Base-by-base conservation (phyloP, 2,797 vertebrate genomes). In the Buphagus erythrorhynchus region DNA sequence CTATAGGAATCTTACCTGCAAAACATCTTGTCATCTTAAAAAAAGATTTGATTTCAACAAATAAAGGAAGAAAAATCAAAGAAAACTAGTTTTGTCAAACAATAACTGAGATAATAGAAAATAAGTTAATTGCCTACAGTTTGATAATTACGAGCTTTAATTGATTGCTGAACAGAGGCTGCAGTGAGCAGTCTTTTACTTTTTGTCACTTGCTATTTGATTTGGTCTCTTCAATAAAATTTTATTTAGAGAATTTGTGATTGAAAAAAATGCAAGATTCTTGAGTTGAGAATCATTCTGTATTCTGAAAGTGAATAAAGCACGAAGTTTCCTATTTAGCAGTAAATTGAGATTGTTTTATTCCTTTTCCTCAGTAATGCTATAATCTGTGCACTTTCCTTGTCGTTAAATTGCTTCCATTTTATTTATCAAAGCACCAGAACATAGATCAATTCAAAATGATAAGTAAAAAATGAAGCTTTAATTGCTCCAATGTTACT, bases 221-320 rank as follows among this genome's bases (percentile, higher is more conserved):
- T 90, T 72, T 86, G 25, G 73, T 71, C 48, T 35, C 80, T 71
- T 90, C 71, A 86, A 82, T 92, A 72, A 46, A 88, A 95, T 93
- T 90, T 89, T 81, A 88, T 54, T 94, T 82, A 95, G 43, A 86
- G 54, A 95, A 75, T 86, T 31, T 84, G 31, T 94, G 80, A 90
- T 78, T 94, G 66, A 81, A 80, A 31, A 88, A 66, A 87, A 76
- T 46, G 7, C 13, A 89, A 68, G 13, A 85, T 49, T 48, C 69
- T 92, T 75, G 19, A 46, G 5, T 29, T 79, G 17, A 66, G 52
- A 85, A 84, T 33, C 7, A 49, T 73, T 88, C 82, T 46, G 29
- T 74, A 65, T 42, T 88, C 13, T 45, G 36, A 38, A 87, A 88
- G 9, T 28, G 48, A 48, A 33, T 63, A 48, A 46, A 87, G 66